Percentiles rank a stretch among this genome's conserved stretches.
Evolutionary conservation across 2,113 vertebrate species (phyloP).

Genomic region (Anthoscopus minutus): DNA sequence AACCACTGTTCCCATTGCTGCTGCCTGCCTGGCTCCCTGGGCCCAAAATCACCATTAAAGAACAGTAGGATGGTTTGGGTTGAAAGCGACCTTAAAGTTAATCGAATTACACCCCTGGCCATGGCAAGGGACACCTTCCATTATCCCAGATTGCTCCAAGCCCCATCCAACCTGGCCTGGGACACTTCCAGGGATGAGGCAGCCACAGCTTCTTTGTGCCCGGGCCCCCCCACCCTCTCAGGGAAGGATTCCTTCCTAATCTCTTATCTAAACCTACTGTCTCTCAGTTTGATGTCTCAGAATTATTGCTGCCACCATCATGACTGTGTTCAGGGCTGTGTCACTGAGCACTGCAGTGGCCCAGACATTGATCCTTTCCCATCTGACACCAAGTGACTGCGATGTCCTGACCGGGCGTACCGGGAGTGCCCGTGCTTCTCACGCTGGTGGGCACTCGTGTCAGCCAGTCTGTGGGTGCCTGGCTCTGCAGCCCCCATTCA

Average conservation of each 20-base stretch:
- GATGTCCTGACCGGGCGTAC: accelerated
- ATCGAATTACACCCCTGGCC: not conserved
- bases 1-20: not conserved
- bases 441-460: accelerated
- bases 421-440: accelerated
- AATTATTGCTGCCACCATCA: not conserved
- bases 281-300: not conserved
- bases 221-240: accelerated
- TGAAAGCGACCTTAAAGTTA: not conserved
- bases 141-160: not conserved
- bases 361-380: not conserved
- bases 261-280: not conserved
- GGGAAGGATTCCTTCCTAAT: not conserved
- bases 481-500: not conserved
- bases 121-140: not conserved
- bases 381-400: accelerated
- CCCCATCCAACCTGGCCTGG: accelerated
- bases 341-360: accelerated
- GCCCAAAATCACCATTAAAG: not conserved
- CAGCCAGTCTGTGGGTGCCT: accelerated
- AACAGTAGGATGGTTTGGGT: not conserved
- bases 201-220: not conserved
- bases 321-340: not conserved
- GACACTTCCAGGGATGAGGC: not conserved
- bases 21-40: accelerated